Evolutionary conservation across 2,888 invertebrate genomes (phyloP).

Genomic region (Tipula unca): DNA sequence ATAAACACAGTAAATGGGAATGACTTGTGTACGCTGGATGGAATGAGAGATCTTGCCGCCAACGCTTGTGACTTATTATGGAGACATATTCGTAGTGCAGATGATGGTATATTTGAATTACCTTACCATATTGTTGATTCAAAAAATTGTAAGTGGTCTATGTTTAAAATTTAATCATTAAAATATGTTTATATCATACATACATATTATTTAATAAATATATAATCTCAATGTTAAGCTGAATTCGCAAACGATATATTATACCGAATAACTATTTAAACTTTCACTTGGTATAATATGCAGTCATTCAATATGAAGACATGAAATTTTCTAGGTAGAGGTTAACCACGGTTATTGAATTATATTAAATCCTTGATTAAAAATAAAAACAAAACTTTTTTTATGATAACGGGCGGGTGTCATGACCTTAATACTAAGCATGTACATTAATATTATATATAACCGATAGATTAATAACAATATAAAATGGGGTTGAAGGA

Average conservation of each 20-base stretch:
- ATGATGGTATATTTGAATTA: not conserved
- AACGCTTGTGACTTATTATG: not conserved
- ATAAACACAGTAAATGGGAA: not conserved
- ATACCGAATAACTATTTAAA: not conserved
- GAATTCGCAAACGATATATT: not conserved
- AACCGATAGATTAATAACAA: not conserved
- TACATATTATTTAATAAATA: not conserved
- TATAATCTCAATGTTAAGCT: not conserved
- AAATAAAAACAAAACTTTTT: not conserved
- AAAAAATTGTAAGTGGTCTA: not conserved
- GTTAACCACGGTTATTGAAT: not conserved
- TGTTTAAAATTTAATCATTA: not conserved
- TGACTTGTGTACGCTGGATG: not conserved
- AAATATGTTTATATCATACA: not conserved
- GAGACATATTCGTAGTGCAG: not conserved
- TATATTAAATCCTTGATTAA: not conserved
- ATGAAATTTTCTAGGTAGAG: conserved; percentile 3
- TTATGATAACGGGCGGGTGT: not conserved
- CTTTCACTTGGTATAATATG: not conserved
- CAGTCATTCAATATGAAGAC: not conserved
- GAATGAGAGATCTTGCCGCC: not conserved
- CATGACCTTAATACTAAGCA: not conserved
- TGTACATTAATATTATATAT: not conserved
- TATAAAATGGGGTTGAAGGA: not conserved
- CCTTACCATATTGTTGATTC: not conserved